Conservation (phyloP, 2,888 invertebrate species). For the Epinotia demarniana region DNA sequence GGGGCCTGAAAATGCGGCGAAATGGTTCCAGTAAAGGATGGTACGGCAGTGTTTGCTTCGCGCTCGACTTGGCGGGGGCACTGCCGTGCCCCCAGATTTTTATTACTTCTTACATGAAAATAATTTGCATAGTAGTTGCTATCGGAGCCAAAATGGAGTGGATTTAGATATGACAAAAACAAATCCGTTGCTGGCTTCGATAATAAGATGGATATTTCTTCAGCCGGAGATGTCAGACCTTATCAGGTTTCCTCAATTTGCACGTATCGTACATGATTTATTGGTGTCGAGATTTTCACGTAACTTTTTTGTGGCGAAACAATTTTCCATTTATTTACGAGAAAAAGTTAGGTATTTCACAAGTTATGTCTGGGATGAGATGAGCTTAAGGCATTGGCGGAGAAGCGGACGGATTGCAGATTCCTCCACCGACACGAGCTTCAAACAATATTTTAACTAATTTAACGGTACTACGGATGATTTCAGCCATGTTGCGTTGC, state of each 20-base stretch:
- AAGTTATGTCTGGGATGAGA: too few relatives aligned
- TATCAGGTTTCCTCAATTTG: constrained; percentile 28
- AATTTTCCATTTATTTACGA: not conserved
- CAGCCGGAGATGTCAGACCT: constrained; percentile 11
- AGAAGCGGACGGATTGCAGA: too few relatives aligned
- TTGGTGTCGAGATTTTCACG: constrained; percentile 19
- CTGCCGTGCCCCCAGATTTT: too few relatives aligned
- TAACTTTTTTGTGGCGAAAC: not conserved
- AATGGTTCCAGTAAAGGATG: too few relatives aligned
- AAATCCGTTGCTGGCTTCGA: constrained; percentile 12
- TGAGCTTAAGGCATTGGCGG: too few relatives aligned
- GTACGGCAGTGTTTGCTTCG: too few relatives aligned
- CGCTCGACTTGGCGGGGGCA: too few relatives aligned
- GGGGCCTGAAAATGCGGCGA: too few relatives aligned
- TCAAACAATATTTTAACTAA: too few relatives aligned
- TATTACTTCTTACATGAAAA: not conserved
- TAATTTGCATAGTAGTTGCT: not conserved
- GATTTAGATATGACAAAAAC: not conserved
- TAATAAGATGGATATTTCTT: constrained; percentile 32
- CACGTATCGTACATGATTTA: constrained; percentile 24
- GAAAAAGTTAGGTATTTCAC: not conserved
- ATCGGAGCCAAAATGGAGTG: not conserved
- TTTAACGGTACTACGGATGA: too few relatives aligned
- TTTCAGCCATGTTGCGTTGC: too few relatives aligned
- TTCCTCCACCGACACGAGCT: too few relatives aligned